These are phyloP conservation scores for Cyphomyrus plagiostoma DNA, from an alignment of 2,113 vertebrate genomes.

Conservation along the genomic window DNA sequence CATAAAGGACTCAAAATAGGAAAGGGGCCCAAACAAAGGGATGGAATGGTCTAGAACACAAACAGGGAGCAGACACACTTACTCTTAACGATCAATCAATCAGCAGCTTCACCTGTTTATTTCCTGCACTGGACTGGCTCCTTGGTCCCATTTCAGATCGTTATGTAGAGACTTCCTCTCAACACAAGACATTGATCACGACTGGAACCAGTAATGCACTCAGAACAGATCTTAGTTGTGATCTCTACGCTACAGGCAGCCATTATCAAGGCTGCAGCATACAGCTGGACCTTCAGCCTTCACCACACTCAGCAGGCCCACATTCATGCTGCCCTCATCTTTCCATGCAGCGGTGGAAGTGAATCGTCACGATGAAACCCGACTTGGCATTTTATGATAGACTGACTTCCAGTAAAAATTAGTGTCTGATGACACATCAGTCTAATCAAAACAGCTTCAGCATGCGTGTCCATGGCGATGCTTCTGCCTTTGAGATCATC, in stretches of 20 bases:
- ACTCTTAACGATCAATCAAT: neutral
- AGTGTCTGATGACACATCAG: neutral
- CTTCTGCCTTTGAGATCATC: neutral
- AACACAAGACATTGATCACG: neutral
- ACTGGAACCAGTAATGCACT: neutral
- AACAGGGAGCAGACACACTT: neutral
- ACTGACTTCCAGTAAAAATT: neutral
- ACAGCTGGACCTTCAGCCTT: neutral
- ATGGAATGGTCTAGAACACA: constrained; percentile 27
- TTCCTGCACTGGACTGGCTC: neutral
- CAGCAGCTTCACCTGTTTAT: constrained; percentile 1
- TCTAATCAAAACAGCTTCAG: neutral
- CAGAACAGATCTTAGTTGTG: neutral
- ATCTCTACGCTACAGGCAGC: neutral
- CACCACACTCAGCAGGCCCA: neutral
- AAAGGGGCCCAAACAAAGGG: constrained; percentile 54
- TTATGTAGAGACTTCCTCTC: neutral
- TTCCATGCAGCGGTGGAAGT: neutral
- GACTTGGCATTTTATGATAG: neutral
- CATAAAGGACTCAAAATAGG: constrained; percentile 47
- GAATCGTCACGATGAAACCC: neutral
- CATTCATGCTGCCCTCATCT: neutral
- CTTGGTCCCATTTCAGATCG: neutral
- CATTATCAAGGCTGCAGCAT: neutral
- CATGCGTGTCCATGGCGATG: neutral